A percentile compares a stretch with the other conserved stretches of the same genome.
Conservation (phyloP, 2,797 vertebrate genomes). For the Myotis vivesi region DNA sequence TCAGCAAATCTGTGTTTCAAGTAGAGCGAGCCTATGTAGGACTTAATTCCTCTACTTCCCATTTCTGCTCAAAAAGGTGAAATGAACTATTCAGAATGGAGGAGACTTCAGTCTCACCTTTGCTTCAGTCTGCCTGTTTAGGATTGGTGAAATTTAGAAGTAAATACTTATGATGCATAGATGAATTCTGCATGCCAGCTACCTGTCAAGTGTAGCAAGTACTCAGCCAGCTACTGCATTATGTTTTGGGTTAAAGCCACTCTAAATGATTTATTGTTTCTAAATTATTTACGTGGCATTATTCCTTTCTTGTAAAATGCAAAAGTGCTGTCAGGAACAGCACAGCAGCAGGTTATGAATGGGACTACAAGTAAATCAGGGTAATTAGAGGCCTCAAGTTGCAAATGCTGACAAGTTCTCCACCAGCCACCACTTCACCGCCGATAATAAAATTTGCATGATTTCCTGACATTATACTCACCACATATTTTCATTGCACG, state of each 20-base stretch:
- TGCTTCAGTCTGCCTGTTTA: background rate
- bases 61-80: background rate
- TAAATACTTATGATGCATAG: constrained; percentile 48
- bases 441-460: constrained; percentile 78
- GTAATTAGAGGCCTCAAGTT: constrained; percentile 74
- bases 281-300: constrained; percentile 81
- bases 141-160: constrained; percentile 45
- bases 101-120: background rate
- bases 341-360: constrained; percentile 68
- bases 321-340: constrained; percentile 71
- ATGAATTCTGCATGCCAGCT: constrained; percentile 61
- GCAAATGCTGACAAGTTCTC: constrained; percentile 74
- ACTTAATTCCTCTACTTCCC: background rate
- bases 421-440: constrained; percentile 66
- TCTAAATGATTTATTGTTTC: constrained; percentile 80
- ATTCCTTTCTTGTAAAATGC: constrained; percentile 77
- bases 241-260: constrained; percentile 75
- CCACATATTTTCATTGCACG: constrained; percentile 70
- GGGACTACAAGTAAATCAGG: constrained; percentile 75
- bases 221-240: constrained; percentile 74
- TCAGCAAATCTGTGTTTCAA: constrained; percentile 70
- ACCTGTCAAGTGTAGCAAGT: constrained; percentile 70
- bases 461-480: constrained; percentile 78
- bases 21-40: background rate
- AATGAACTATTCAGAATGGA: background rate